Base-by-base conservation (phyloP, 2,888 invertebrate species). In the Spisula solida region DNA sequence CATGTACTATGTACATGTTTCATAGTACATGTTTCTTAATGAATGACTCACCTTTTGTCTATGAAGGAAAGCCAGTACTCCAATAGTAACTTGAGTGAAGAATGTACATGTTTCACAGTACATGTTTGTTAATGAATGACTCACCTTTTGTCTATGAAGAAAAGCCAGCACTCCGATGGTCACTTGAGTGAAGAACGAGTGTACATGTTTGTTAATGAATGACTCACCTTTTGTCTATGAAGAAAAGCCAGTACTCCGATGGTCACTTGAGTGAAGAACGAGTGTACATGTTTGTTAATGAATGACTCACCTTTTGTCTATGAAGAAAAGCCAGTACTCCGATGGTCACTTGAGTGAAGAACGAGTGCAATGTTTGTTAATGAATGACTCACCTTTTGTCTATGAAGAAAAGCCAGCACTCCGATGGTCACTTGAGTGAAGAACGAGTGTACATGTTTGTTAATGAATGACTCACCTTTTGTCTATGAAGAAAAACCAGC, bases 241-340 rank as follows among this genome's bases (percentile, higher is more conserved):
- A 98, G 97, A 95, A 98, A 98, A 14, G 98, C 98, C 91, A 98
- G 97, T 0, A 98, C 98, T 81, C 98, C 98, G 86, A 98, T 97
- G 90, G 98, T 97, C 94, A 98, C 98, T 96, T 98, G 98, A 90
- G 98, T 97, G 93, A 98, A 96, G 96, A 98, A 98, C 93, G 98
- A 97, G 92, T 98, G 96, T 86, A 98, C 97, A 86, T n/a, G n/a
- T n/a, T n/a, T n/a, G n/a, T 41, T 41, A 41, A 41, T 5, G 41
- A 41, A 41, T 41, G 4, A 60, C 97, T 97, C 89, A 98, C 97
- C 92, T 97, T 97, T 93, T 98, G 98, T 92, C 98, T 97, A 96
- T 98, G 98, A 84, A 98, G 97, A 95, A 98, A 98, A 14, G 98
- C 98, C 91, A 98, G 97, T 0, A 98, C 98, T 81, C 98, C 98